Evolutionary conservation across 2,113 vertebrate genomes (phyloP).

Genomic region (Edolisoma coerulescens): DNA sequence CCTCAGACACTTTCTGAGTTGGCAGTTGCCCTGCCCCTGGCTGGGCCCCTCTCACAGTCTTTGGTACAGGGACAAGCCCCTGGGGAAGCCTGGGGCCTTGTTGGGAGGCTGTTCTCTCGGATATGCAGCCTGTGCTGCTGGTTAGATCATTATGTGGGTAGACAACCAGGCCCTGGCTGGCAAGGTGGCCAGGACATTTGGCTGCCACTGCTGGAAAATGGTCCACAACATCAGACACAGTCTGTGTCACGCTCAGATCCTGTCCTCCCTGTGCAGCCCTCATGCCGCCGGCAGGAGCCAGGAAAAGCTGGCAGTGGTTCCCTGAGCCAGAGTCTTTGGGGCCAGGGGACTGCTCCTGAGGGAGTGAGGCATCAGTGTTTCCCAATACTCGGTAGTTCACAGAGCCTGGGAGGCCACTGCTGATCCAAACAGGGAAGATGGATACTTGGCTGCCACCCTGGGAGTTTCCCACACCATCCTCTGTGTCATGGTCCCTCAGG

Average conservation of each 20-base stretch:
- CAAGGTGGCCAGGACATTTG: neutral
- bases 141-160: neutral
- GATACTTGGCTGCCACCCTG: neutral
- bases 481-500: neutral
- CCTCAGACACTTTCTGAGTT: neutral
- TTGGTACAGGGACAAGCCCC: fast-evolving
- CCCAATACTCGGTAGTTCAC: neutral
- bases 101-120: neutral
- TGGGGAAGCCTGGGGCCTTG: neutral
- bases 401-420: neutral
- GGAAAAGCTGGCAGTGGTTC: neutral
- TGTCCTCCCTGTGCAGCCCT: neutral
- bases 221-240: neutral
- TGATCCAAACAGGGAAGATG: neutral
- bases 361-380: neutral
- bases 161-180: neutral
- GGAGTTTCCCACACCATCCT: neutral
- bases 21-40: neutral
- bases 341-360: neutral
- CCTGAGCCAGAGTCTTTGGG: neutral
- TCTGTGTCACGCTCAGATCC: neutral
- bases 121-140: fast-evolving
- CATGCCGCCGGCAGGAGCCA: neutral
- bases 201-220: neutral
- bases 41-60: neutral